Percentiles rank a stretch among this genome's conserved stretches.
These are phyloP conservation scores for Philereme vetulata DNA, from an alignment of 2,888 invertebrate genomes.

Conservation along the genomic window DNA sequence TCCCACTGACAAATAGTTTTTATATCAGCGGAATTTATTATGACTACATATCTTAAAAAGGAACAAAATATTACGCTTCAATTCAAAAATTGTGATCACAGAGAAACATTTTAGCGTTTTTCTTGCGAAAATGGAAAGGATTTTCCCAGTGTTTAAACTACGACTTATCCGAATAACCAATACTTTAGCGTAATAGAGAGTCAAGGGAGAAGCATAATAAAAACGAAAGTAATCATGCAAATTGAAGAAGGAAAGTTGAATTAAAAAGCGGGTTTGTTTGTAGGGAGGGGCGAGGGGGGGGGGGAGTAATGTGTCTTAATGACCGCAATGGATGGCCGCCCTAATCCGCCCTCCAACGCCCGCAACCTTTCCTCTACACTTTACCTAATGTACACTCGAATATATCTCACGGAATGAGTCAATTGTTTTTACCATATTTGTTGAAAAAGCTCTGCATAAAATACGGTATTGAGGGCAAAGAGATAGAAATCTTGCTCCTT, in stretches of 20 bases:
- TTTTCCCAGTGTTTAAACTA: constrained; percentile 41
- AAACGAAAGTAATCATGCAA: constrained; percentile 84
- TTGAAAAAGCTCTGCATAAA: constrained; percentile 35
- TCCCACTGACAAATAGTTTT: too few relatives aligned
- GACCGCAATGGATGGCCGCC: constrained; percentile 80
- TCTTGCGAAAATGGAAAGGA: constrained; percentile 37
- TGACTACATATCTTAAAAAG: too few relatives aligned
- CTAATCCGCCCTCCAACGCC: constrained; percentile 69
- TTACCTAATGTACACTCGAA: constrained; percentile 51
- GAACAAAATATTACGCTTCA: not conserved
- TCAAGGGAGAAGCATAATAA: constrained; percentile 72
- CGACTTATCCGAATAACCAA: constrained; percentile 55
- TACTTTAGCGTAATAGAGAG: constrained; percentile 58
- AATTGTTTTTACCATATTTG: constrained; percentile 47
- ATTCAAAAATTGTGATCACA: constrained; percentile 14
- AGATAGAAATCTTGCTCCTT: too few relatives aligned
- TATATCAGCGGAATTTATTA: too few relatives aligned
- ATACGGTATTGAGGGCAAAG: constrained; percentile 1
- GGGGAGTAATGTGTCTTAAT: constrained; percentile 79
- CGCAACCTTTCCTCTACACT: constrained; percentile 66
- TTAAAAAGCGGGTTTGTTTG: constrained; percentile 76
- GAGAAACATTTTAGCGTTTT: constrained; percentile 26
- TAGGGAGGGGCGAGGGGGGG: constrained; percentile 42
- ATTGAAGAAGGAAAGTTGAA: constrained; percentile 82
- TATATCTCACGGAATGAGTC: constrained; percentile 43